Base-by-base conservation (phyloP, 2,888 invertebrate genomes). In the Spisula solida region DNA sequence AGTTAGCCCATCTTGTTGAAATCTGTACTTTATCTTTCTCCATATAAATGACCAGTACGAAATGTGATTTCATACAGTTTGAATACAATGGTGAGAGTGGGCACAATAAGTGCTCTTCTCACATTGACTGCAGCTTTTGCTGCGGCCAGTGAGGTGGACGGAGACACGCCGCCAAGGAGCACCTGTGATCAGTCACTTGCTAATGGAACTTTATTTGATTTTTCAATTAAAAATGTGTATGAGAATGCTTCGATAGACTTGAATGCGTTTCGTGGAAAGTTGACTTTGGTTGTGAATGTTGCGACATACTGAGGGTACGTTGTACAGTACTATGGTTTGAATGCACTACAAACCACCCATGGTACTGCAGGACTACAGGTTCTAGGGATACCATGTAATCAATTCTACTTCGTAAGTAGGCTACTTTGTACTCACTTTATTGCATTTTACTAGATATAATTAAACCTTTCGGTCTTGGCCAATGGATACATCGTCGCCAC, bases 281-380 rank as follows among this genome's bases (percentile, higher is more conserved):
- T 95, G 18, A 94, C 97, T 83, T 92, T 97, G 88, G 94, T 97
- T 16, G 97, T 97, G 75, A 97, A 97, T 91, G 97, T 97, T 60
- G 97, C 97, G 41, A 97, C 97, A 87, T 97, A 96, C 97, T 97
- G 97, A 97, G 96, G 96, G 55, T 96, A 96, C 91, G 97, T 97
- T 66, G 94, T 94, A 90, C 97, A 97, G 93, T 97, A 97, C 94
- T 93, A 93, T 88, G 96, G 96, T 90, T 92, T 97, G 96, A 97
- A 97, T 97, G 97, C 97, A 97, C 97, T 97, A 75, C 96, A 97
- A 93, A 92, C 95, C 47, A 94, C 94, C 79, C 96, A 96, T 93
- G 94, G 95, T 84, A 93, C 95, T 55, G 89, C 90, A 10, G 93
- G 94, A 86, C 95, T 97, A 55, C 95, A 94, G 56, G 95, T 97